These are phyloP conservation scores for Drosophila kanekoi DNA, from an alignment of 2,888 invertebrate genomes.

Conservation along the genomic window DNA sequence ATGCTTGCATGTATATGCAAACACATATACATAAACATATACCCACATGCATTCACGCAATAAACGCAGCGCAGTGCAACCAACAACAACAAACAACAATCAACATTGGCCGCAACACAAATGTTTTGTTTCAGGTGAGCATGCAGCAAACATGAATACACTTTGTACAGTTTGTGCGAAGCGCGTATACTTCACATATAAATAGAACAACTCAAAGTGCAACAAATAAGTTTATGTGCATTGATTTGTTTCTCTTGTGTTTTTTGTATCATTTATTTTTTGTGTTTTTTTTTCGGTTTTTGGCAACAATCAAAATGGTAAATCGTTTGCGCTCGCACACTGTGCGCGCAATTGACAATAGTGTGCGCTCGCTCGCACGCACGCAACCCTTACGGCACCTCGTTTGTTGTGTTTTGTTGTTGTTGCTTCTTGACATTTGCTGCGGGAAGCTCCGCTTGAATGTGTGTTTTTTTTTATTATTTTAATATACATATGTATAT, in stretches of 20 bases:
- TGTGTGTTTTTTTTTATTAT: background rate
- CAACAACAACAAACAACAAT: conserved; percentile 61
- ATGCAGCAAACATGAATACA: conserved; percentile 17
- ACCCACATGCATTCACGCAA: conserved; percentile 69
- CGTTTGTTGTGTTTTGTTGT: conserved; percentile 77
- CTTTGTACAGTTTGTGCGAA: background rate
- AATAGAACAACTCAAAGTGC: conserved; percentile 36
- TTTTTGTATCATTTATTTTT: background rate
- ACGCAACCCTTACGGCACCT: conserved; percentile 32
- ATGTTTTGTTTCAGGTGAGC: conserved; percentile 71
- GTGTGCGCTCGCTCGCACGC: conserved; percentile 70
- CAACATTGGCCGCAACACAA: conserved; percentile 51
- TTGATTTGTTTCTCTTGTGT: conserved; percentile 46
- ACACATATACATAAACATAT: conserved; percentile 25
- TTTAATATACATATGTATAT: too few relatives aligned
- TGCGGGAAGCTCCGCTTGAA: conserved; percentile 30
- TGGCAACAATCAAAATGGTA: conserved; percentile 51
- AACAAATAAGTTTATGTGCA: conserved; percentile 52
- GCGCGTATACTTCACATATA: background rate
- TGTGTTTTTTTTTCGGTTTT: conserved; percentile 22
- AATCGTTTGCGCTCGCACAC: conserved; percentile 58
- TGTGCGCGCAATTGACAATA: conserved; percentile 42
- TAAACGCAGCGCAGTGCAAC: conserved; percentile 56
- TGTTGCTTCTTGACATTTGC: conserved; percentile 69
- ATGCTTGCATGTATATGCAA: conserved; percentile 34